Conservation (phyloP, 2,113 vertebrate genomes). For the Phaetusa simplex region DNA sequence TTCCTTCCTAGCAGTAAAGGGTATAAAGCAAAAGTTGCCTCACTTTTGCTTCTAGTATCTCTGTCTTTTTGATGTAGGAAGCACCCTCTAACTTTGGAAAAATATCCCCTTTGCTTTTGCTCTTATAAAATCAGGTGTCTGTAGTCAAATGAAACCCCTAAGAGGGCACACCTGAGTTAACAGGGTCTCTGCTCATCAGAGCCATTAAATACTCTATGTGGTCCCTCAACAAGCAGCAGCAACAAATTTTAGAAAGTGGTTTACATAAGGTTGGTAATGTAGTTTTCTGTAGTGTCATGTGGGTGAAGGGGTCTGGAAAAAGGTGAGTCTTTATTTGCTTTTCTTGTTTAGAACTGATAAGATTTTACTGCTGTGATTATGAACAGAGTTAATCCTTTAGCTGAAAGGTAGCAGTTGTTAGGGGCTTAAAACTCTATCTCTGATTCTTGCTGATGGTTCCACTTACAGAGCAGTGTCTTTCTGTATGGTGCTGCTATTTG, state of each 20-base stretch:
- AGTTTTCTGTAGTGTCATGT: not conserved
- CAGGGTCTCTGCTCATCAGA: not conserved
- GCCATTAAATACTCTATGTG: not conserved
- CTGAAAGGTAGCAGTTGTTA: not conserved
- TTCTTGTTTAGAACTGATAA: not conserved
- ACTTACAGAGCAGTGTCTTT: not conserved
- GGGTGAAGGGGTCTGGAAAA: not conserved
- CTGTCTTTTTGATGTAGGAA: not conserved
- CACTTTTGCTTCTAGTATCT: not conserved
- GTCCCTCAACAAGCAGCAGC: not conserved
- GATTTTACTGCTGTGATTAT: not conserved
- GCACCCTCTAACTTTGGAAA: not conserved
- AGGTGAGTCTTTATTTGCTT: not conserved
- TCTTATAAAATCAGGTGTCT: not conserved
- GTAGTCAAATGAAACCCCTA: not conserved
- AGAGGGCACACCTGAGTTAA: not conserved
- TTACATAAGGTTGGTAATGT: not conserved
- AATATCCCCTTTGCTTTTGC: not conserved
- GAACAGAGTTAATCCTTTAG: not conserved
- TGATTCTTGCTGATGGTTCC: not conserved
- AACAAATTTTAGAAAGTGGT: not conserved
- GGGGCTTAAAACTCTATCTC: not conserved
- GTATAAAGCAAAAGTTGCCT: not conserved
- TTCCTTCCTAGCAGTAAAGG: not conserved
- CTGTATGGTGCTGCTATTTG: not conserved